Percentiles rank a stretch among this genome's conserved stretches.
phyloP scores from a whole-genome alignment of 92 coral and sea anemone species.

The Pocillopora grandis region DNA sequence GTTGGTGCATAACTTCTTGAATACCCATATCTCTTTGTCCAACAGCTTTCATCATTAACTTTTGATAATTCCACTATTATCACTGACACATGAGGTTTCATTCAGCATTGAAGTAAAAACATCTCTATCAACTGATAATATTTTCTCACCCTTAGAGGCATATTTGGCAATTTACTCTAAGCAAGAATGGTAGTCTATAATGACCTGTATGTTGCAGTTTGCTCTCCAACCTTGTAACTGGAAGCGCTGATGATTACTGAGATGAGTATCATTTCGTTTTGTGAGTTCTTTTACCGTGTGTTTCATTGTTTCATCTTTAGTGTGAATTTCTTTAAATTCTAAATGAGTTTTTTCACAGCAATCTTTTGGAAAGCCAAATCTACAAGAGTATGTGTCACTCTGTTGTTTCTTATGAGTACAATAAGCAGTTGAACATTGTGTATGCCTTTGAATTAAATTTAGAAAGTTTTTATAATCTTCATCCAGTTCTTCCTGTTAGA shows the following conservation, averaged over 20 bases:
- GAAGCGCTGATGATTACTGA: conserved; percentile 48
- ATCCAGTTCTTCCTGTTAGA: conserved; percentile 35
- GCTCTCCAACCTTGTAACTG: conserved; percentile 1
- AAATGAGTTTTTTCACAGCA: conserved; percentile 28
- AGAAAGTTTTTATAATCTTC: conserved; percentile 50
- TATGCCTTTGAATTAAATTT: conserved; percentile 52
- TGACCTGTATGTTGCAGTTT: conserved; percentile 58
- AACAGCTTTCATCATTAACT: conserved; percentile 62
- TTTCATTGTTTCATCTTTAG: conserved; percentile 19
- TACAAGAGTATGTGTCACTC: conserved; percentile 26
- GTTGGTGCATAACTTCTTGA: conserved; percentile 59
- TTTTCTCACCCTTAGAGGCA: conserved; percentile 45
- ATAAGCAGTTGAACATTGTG: conserved; percentile 41
- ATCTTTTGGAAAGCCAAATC: conserved; percentile 55
- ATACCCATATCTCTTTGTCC: conserved; percentile 70
- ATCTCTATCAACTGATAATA: conserved; percentile 53
- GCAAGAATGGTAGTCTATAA: conserved; percentile 6
- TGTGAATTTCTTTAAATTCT: conserved; percentile 33
- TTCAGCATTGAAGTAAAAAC: conserved; percentile 49
- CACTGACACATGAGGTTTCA: conserved; percentile 2
- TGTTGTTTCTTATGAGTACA: conserved; percentile 27
- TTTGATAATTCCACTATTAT: conserved; percentile 9
- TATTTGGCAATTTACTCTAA: conserved; percentile 13
- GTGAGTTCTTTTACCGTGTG: conserved; percentile 42
- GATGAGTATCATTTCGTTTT: conserved; percentile 50